Percentiles rank a stretch among this genome's conserved stretches.
Conservation (phyloP, 2,113 vertebrate genomes). For the Ploceus nigricollis region DNA sequence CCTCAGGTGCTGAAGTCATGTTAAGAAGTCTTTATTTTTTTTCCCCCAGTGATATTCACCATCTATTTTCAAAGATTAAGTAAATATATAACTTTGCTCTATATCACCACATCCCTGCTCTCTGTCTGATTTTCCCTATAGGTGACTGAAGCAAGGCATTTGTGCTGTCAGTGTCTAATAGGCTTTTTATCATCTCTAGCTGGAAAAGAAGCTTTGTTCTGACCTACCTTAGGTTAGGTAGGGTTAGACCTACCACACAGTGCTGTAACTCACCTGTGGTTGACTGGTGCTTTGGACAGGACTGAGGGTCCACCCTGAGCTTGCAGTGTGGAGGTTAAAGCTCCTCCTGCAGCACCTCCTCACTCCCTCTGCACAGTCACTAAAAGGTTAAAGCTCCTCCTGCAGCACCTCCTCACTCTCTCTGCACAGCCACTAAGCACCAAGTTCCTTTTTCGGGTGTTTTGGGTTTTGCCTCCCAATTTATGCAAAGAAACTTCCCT, state of each 20-base stretch:
- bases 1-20: not conserved
- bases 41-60: fast-evolving
- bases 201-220: not conserved
- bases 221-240: not conserved
- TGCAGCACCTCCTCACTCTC: not conserved
- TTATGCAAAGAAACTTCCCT: not conserved
- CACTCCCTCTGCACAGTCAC: not conserved
- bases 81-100: not conserved
- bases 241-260: not conserved
- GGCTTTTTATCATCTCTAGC: not conserved
- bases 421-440: not conserved
- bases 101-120: not conserved
- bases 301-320: not conserved
- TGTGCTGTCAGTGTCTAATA: not conserved
- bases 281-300: not conserved
- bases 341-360: not conserved
- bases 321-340: fast-evolving
- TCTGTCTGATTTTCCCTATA: not conserved
- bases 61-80: not conserved
- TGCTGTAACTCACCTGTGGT: not conserved
- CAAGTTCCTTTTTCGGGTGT: not conserved
- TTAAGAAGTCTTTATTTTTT: not conserved
- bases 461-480: not conserved
- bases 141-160: not conserved
- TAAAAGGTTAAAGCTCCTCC: fast-evolving